Percentiles rank a stretch among this genome's conserved stretches.
phyloP scores from a whole-genome alignment of 2,888 invertebrate genomes.

The Stramonita haemastoma region DNA sequence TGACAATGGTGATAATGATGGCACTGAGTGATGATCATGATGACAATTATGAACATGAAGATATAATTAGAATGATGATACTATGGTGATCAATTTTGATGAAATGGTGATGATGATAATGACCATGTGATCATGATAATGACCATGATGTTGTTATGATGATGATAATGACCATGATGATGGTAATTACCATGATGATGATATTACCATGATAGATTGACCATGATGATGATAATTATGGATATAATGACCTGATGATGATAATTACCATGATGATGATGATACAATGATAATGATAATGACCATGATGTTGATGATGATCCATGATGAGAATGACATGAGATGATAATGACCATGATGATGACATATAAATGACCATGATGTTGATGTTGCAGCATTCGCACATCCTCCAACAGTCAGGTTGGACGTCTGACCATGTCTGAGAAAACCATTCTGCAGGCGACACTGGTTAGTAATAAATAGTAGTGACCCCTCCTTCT shows the following conservation, averaged over 20 bases:
- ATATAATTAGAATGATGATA: too few relatives aligned
- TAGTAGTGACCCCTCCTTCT: neutral
- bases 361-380: neutral
- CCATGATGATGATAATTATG: neutral
- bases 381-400: conserved; percentile 81
- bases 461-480: conserved; percentile 64
- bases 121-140: neutral
- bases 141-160: neutral
- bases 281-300: neutral
- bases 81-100: too few relatives aligned
- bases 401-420: conserved; percentile 92
- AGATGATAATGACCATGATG: neutral
- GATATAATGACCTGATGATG: too few relatives aligned
- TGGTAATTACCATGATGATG: neutral
- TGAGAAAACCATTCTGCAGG: conserved; percentile 71
- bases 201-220: neutral
- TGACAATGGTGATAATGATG: neutral
- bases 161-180: neutral
- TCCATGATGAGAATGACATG: neutral
- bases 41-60: neutral
- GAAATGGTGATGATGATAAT: too few relatives aligned
- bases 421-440: conserved; percentile 90
- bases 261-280: neutral
- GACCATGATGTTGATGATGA: neutral
- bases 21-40: neutral